Base-by-base conservation (phyloP, 1,140 invertebrate genomes). In the Holcopasites calliopsidis region DNA sequence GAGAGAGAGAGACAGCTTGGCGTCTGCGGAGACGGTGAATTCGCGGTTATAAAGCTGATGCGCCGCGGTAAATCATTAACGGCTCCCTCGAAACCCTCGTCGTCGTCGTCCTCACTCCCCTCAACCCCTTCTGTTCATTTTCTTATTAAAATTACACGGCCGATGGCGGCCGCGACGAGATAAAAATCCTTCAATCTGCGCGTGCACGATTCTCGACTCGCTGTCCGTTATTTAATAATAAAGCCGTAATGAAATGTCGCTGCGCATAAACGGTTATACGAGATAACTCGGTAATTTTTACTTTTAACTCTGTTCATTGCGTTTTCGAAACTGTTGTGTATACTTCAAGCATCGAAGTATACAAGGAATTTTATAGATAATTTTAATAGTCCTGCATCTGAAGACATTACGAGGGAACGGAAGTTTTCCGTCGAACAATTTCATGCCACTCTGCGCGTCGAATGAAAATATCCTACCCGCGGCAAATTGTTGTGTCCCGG, bases 21-120 rank as follows among this genome's bases (percentile, higher is more conserved):
- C 73, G 65, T 82, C 57, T 66, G 80, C 62, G 80, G 68, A 75
- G 75, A 71, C 69, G 65, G 80, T 82, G 80, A 83, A 77, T 84
- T 73, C 79, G 74, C 73, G 70, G 76, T 78, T 77, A 85, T 79
- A 85, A 85, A 82, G 82, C 74, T 38, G 61, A 77, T 79, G 76
- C n/a, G n/a, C 77, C 80, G 80, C 82, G 84, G 79, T 86, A 88
- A 88, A 88, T 88, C 85, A 88, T 88, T 86, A 87, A 83, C 80
- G 82, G 62, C 10, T 35, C 23, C 13, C 1, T 6, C 38, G 21
- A 26, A 3, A 1, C 38, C 54, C 69, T 42, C 61, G 72, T 52
- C 31, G 23, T 31, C 76, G 49, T 47, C 47, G 55, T 52, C 47
- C 58, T 60, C 50, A 38, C 68, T 38, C 58, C 50, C 42, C 58